Conservation (phyloP, 2,888 invertebrate species). For the Eupithecia centaureata region DNA sequence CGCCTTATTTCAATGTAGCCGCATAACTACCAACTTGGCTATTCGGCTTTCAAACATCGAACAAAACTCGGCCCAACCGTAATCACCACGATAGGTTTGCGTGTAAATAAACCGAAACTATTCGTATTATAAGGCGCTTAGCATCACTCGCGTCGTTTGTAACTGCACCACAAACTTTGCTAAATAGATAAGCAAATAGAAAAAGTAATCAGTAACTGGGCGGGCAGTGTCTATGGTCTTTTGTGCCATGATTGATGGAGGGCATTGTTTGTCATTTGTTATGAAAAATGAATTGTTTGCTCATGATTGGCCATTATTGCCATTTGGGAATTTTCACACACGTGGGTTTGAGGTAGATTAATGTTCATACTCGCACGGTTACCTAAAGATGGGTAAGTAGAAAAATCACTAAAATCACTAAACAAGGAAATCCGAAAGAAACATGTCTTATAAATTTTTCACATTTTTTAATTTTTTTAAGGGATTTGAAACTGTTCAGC, state of each 20-base stretch:
- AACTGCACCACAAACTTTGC: conserved; percentile 52
- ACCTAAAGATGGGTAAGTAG: neutral
- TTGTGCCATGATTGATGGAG: conserved; percentile 76
- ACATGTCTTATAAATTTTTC: neutral
- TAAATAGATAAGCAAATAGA: conserved; percentile 56
- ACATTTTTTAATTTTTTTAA: too few species aligned
- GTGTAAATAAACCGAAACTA: conserved; percentile 42
- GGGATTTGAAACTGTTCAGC: neutral
- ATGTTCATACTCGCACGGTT: neutral
- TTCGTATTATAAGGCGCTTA: conserved; percentile 31
- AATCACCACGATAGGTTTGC: conserved; percentile 51
- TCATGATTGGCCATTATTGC: conserved; percentile 64
- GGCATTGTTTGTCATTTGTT: conserved; percentile 72
- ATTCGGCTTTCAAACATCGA: conserved; percentile 3
- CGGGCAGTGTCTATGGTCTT: conserved; percentile 72
- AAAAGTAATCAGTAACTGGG: conserved; percentile 65
- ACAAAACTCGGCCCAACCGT: conserved; percentile 27
- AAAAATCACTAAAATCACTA: neutral
- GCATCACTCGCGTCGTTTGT: conserved; percentile 2
- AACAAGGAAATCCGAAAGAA: neutral
- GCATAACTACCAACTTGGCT: neutral
- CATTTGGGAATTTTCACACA: conserved; percentile 51
- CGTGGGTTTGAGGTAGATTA: neutral
- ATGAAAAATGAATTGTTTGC: conserved; percentile 76
- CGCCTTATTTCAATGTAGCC: neutral